Evolutionary conservation across 2,888 invertebrate genomes (phyloP).

Genomic region (Xanthorhoe designata): DNA sequence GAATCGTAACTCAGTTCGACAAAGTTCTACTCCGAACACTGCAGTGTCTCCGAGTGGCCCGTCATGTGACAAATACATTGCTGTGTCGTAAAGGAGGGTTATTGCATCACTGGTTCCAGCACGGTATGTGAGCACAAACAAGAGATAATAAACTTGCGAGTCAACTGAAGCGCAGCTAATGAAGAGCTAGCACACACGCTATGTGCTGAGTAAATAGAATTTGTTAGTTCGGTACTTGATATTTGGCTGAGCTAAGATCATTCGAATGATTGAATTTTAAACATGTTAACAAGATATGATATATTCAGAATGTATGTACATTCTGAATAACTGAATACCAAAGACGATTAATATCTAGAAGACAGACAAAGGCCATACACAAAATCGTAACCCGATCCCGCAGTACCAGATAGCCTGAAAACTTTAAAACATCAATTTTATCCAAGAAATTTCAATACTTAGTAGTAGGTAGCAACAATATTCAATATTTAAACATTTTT

Average conservation of each 20-base stretch:
- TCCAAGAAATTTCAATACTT: no score
- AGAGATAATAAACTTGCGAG: constrained; percentile 42
- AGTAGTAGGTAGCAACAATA: no score
- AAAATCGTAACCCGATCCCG: no score
- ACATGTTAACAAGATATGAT: background rate
- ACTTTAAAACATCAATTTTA: no score
- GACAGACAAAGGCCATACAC: no score
- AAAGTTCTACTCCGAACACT: constrained; percentile 7
- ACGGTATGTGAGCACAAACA: constrained; percentile 41
- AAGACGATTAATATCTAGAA: no score
- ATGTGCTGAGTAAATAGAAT: background rate
- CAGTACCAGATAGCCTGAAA: no score
- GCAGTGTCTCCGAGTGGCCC: background rate
- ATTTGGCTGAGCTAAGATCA: background rate
- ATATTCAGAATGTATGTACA: background rate
- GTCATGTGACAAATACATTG: constrained; percentile 46
- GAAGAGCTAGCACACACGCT: constrained; percentile 16
- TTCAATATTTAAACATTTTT: no score
- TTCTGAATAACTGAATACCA: no score
- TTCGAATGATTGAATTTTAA: background rate
- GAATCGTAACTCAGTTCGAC: background rate
- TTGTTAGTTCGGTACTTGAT: background rate
- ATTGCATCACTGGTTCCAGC: constrained; percentile 40
- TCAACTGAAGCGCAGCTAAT: constrained; percentile 37
- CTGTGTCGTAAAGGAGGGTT: constrained; percentile 39